A percentile compares a stretch with the other conserved stretches of the same genome.
Evolutionary conservation across 2,888 invertebrate genomes (phyloP).

Genomic region (Diloba caeruleocephala): DNA sequence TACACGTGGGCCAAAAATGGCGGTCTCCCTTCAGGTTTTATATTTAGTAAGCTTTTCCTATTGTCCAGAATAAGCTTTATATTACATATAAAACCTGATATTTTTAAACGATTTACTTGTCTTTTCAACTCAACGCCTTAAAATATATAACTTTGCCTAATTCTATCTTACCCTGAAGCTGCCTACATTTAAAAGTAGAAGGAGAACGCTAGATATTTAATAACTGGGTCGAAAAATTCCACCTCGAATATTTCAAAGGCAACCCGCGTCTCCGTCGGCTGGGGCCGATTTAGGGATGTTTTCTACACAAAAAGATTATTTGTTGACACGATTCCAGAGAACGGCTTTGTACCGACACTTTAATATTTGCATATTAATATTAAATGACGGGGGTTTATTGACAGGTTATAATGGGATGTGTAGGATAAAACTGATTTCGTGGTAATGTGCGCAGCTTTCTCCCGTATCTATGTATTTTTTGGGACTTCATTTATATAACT

Average conservation of each 20-base stretch:
- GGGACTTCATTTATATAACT: too few species aligned
- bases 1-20: too few species aligned
- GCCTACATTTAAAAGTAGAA: constrained; percentile 19
- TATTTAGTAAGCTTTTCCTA: too few species aligned
- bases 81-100: too few species aligned
- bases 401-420: constrained; percentile 28
- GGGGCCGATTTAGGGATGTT: constrained; percentile 19
- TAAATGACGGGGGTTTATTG: constrained; percentile 18
- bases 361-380: constrained; percentile 41
- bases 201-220: constrained; percentile 35
- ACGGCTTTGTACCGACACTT: constrained; percentile 19
- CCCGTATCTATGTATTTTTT: too few species aligned
- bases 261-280: constrained; percentile 8
- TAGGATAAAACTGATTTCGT: too few species aligned
- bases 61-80: too few species aligned
- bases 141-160: constrained; percentile 8
- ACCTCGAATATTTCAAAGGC: constrained; percentile 35
- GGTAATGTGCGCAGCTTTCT: too few species aligned
- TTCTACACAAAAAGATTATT: constrained; percentile 41
- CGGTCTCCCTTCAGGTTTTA: too few species aligned
- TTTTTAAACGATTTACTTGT: too few species aligned
- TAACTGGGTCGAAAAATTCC: constrained; percentile 44
- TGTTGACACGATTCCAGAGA: constrained; percentile 28
- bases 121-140: constrained; percentile 10
- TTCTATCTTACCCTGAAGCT: constrained; percentile 25